Evolutionary conservation across 2,113 vertebrate species (phyloP).

Genomic region (Sinosuthora webbiana): DNA sequence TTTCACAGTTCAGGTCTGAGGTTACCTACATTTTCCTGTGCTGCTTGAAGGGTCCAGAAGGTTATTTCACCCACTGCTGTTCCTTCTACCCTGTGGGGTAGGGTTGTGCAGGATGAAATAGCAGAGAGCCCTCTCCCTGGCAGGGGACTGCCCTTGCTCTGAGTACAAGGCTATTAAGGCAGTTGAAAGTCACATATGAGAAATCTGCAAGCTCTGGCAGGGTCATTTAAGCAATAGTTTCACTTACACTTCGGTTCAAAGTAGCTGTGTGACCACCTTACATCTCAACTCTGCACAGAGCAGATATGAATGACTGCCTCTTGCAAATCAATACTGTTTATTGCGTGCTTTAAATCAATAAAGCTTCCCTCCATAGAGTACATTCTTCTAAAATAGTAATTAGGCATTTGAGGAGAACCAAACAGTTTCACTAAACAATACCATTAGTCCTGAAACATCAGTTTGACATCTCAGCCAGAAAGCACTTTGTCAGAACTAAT

Average conservation of each 20-base stretch:
- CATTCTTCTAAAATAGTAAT: conserved; percentile 44
- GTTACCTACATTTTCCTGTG: neutral
- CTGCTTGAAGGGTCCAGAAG: neutral
- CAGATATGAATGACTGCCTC: conserved; percentile 19
- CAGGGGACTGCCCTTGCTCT: neutral
- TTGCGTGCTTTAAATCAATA: conserved; percentile 50
- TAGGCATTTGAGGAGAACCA: conserved; percentile 47
- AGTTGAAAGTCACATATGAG: neutral
- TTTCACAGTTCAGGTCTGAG: neutral
- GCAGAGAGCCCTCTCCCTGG: neutral
- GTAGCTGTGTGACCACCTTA: neutral
- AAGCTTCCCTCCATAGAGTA: conserved; percentile 14
- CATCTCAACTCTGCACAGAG: neutral
- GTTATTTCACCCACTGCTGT: neutral
- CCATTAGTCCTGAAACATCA: conserved; percentile 60
- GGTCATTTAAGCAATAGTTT: neutral
- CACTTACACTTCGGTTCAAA: neutral
- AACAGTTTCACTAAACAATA: conserved; percentile 52
- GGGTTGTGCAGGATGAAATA: neutral
- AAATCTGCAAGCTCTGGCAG: neutral
- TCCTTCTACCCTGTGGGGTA: neutral
- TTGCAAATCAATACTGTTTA: conserved; percentile 40
- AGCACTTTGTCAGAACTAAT: conserved; percentile 58
- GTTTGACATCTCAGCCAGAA: conserved; percentile 50
- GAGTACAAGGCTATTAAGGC: neutral